Evolutionary conservation across 2,797 vertebrate species (phyloP).

Genomic region (Alauda arvensis): DNA sequence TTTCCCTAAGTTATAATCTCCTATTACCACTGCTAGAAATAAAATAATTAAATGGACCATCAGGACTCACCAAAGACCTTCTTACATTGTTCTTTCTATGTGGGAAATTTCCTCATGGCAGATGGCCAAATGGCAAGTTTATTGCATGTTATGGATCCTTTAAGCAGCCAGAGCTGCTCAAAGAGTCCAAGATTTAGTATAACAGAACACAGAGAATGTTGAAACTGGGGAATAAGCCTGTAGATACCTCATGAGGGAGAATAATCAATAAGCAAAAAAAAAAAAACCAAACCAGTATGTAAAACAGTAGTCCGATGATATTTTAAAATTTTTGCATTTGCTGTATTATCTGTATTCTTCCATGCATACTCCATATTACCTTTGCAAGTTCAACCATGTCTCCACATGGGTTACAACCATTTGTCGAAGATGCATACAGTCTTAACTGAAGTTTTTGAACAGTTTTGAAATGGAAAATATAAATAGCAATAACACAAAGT

Average conservation of each 20-base stretch:
- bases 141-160: neutral
- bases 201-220: neutral
- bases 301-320: neutral
- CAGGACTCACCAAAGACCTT: neutral
- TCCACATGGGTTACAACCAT: neutral
- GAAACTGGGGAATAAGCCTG: neutral
- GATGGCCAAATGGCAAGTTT: neutral
- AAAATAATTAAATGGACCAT: neutral
- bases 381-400: neutral
- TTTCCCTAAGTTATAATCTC: neutral
- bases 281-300: neutral
- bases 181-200: neutral
- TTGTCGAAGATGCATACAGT: neutral
- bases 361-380: neutral
- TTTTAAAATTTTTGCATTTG: neutral
- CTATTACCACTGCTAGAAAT: neutral
- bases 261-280: neutral
- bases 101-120: neutral
- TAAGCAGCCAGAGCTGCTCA: neutral
- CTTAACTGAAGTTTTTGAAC: neutral
- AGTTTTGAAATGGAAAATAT: neutral
- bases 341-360: neutral
- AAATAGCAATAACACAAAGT: neutral
- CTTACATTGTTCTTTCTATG: neutral
- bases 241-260: neutral